A percentile compares a stretch with the other conserved stretches of the same genome.
Evolutionary conservation across 2,888 invertebrate genomes (phyloP).

Genomic region (Crocallis elinguaria): DNA sequence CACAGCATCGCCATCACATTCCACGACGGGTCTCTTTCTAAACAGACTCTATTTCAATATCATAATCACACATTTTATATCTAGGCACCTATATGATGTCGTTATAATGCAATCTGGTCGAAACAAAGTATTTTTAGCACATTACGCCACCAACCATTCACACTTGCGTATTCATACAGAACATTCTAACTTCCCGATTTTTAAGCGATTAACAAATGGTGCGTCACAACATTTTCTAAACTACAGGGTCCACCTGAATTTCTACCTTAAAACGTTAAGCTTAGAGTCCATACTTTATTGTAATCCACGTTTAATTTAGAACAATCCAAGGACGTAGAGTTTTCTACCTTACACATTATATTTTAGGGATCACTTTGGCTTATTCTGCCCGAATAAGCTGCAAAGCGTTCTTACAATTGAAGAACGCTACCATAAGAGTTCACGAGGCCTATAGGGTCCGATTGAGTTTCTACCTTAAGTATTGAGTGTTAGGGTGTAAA

Average conservation of each 20-base stretch:
- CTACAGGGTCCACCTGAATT: constrained; percentile 20
- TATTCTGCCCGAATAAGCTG: constrained; percentile 16
- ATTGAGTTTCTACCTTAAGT: constrained; percentile 37
- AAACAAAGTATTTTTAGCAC: not conserved
- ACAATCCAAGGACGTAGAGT: constrained; percentile 14
- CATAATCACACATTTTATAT: no score
- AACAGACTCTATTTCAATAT: no score
- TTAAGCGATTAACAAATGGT: constrained; percentile 37
- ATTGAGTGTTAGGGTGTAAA: constrained; percentile 23
- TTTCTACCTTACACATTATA: constrained; percentile 29
- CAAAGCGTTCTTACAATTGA: constrained; percentile 32
- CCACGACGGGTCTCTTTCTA: no score
- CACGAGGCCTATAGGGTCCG: constrained; percentile 19
- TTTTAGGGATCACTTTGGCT: constrained; percentile 20
- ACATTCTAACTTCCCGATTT: constrained; percentile 11
- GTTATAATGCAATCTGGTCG: no score
- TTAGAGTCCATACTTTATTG: constrained; percentile 29
- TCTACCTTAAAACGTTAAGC: constrained; percentile 22
- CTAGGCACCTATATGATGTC: not conserved
- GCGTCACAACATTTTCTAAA: constrained; percentile 39
- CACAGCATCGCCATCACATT: no score
- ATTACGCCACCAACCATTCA: not conserved
- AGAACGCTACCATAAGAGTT: constrained; percentile 52
- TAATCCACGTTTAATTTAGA: constrained; percentile 24
- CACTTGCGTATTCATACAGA: not conserved